Conservation (phyloP, 2,888 invertebrate genomes). For the Tortrix viridana region DNA sequence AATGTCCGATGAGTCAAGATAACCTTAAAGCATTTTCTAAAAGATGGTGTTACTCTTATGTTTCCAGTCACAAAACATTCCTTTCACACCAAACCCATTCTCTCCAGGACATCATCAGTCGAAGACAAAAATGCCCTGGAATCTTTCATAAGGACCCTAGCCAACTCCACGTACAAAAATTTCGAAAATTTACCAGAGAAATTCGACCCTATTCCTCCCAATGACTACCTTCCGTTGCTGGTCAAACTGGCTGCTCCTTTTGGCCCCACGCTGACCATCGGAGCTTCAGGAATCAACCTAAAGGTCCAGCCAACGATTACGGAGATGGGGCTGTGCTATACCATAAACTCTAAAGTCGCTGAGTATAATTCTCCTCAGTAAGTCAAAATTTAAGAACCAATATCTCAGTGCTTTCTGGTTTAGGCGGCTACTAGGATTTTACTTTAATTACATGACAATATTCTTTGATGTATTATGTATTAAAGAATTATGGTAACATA, state of each 20-base stretch:
- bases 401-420: no score
- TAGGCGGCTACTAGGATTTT: no score
- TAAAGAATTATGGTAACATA: no score
- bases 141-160: constrained; percentile 81
- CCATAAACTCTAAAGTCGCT: constrained; percentile 87
- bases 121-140: constrained; percentile 81
- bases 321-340: constrained; percentile 88
- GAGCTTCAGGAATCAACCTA: constrained; percentile 78
- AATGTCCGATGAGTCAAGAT: no score
- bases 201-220: constrained; percentile 83
- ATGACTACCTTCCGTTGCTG: constrained; percentile 76
- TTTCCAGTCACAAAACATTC: no score
- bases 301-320: constrained; percentile 85
- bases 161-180: constrained; percentile 85
- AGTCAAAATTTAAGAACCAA: constrained; percentile 53
- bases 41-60: no score
- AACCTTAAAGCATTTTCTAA: no score
- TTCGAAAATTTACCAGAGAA: constrained; percentile 80
- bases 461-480: no score
- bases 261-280: constrained; percentile 80
- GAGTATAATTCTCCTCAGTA: constrained; percentile 84
- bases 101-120: constrained; percentile 62
- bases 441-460: no score
- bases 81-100: background rate
- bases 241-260: constrained; percentile 79